These are phyloP conservation scores for Margarornis squamiger DNA, from an alignment of 2,797 vertebrate genomes.

Conservation along the genomic window DNA sequence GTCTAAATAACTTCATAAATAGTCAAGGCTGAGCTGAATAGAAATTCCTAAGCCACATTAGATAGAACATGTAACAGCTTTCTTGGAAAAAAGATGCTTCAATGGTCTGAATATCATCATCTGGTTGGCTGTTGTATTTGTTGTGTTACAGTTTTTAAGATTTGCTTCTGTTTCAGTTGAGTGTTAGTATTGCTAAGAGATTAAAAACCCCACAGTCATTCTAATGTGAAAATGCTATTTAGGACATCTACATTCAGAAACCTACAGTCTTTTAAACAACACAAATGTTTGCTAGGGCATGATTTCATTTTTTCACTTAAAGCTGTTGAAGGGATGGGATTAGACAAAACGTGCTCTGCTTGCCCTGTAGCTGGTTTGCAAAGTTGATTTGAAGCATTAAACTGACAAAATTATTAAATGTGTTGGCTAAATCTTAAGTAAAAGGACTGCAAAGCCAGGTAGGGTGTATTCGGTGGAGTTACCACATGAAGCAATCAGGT, in stretches of 20 bases:
- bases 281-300: not conserved
- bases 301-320: not conserved
- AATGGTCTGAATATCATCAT: not conserved
- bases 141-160: not conserved
- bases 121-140: not conserved
- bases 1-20: not conserved
- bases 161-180: not conserved
- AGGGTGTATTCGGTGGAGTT: not conserved
- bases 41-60: not conserved
- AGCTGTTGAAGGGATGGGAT: not conserved
- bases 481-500: too few species aligned
- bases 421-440: not conserved
- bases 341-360: not conserved
- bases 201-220: not conserved
- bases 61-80: rapidly evolving
- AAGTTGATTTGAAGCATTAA: not conserved
- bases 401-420: not conserved
- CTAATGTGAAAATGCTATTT: not conserved
- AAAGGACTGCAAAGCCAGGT: not conserved
- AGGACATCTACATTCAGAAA: not conserved
- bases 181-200: not conserved
- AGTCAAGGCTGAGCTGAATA: not conserved
- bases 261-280: not conserved
- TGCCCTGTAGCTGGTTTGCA: not conserved
- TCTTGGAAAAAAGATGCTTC: not conserved